Evolutionary conservation across 92 coral and sea anemone genomes (phyloP).

Genomic region (Nematostella vectensis): DNA sequence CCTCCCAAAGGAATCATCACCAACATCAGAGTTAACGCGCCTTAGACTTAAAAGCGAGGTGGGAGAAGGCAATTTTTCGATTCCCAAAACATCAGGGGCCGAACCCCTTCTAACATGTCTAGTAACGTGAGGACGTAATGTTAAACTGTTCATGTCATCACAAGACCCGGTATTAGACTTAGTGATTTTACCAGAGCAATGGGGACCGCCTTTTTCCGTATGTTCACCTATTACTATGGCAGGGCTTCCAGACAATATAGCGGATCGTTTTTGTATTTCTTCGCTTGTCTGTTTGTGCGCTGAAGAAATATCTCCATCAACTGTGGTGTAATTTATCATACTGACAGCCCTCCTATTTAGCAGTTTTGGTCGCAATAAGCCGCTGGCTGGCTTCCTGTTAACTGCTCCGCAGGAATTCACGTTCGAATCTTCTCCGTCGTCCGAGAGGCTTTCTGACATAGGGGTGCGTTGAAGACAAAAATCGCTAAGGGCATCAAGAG

Average conservation of each 20-base stretch:
- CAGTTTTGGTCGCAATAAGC: slow-evolving; percentile 13
- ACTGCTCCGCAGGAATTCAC: not conserved
- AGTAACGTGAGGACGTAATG: no score
- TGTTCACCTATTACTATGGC: slow-evolving; percentile 12
- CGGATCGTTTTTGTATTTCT: not conserved
- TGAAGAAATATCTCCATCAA: not conserved
- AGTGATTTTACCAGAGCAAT: not conserved
- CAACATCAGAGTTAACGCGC: not conserved
- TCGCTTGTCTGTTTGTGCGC: slow-evolving; percentile 12
- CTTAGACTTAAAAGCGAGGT: not conserved
- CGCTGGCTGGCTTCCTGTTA: not conserved
- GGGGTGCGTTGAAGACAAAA: slow-evolving; percentile 23
- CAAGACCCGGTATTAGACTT: no score
- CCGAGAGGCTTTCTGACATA: no score
- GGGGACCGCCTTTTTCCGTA: not conserved
- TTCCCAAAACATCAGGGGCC: not conserved
- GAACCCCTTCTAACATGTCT: no score
- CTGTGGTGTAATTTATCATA: no score
- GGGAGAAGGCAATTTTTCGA: not conserved
- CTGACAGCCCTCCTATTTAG: slow-evolving; percentile 24
- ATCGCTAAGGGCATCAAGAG: slow-evolving; percentile 57
- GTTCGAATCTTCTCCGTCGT: no score
- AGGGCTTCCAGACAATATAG: slow-evolving; percentile 9
- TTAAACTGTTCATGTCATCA: no score
- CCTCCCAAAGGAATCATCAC: not conserved